A percentile compares a stretch with the other conserved stretches of the same genome.
These are phyloP conservation scores for Dendrocopos noguchii DNA, from an alignment of 2,113 vertebrate genomes.

Conservation along the genomic window DNA sequence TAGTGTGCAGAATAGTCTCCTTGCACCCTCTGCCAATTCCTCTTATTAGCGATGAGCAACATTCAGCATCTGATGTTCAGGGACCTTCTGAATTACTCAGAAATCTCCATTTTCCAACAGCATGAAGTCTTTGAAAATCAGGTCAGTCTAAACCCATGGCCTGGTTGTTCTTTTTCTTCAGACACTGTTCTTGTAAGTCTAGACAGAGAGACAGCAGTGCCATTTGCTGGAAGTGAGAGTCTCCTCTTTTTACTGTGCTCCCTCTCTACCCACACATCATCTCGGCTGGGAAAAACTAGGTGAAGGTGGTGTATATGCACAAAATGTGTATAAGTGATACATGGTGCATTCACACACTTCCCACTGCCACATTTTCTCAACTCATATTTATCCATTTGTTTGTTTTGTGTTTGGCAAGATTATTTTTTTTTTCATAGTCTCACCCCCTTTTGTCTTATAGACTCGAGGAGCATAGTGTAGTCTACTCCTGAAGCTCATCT, in stretches of 20 bases:
- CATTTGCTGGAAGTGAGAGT: neutral
- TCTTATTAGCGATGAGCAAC: neutral
- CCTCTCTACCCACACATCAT: neutral
- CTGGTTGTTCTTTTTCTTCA: neutral
- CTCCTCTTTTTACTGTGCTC: neutral
- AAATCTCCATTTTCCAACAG: neutral
- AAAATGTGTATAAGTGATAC: neutral
- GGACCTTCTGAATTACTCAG: neutral
- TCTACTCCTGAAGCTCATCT: neutral
- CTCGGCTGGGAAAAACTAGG: neutral
- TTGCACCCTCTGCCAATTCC: neutral
- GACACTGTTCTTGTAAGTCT: neutral
- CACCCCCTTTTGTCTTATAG: neutral
- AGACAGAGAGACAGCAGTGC: neutral
- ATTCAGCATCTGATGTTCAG: neutral
- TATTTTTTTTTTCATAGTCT: neutral
- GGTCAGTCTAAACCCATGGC: neutral
- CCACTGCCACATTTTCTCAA: neutral
- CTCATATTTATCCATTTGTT: neutral
- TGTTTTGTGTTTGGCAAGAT: neutral
- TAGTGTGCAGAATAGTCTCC: neutral
- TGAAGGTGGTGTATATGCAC: neutral
- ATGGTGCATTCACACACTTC: fast-evolving
- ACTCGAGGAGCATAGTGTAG: neutral
- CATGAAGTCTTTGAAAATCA: neutral